phyloP scores from a whole-genome alignment of 2,888 invertebrate genomes.

The Sesia apiformis region DNA sequence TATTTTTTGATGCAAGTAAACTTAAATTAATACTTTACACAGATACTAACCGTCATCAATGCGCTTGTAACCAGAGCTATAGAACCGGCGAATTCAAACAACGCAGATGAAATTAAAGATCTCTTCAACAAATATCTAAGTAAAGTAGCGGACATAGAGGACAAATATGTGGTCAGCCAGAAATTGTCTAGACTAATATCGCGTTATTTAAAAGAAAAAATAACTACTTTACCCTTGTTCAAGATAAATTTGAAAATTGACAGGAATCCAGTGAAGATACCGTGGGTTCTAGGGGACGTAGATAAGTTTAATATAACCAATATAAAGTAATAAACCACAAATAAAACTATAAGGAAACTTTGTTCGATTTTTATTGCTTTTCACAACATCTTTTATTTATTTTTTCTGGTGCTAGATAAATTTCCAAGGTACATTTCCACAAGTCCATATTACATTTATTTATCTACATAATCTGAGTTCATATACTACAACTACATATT shows the following conservation, averaged over 20 bases:
- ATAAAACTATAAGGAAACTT: too few species aligned
- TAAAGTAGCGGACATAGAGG: slow-evolving; percentile 38
- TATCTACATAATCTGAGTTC: too few species aligned
- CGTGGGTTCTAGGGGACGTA: slow-evolving; percentile 32
- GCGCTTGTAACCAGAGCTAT: slow-evolving; percentile 17
- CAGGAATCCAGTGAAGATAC: slow-evolving; percentile 49
- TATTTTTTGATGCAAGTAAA: too few species aligned
- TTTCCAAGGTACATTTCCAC: too few species aligned
- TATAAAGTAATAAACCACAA: too few species aligned
- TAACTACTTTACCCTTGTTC: slow-evolving; percentile 48
- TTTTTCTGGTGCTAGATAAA: too few species aligned
- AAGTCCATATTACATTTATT: too few species aligned
- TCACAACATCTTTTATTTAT: too few species aligned
- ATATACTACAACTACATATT: too few species aligned
- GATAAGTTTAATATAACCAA: too few species aligned
- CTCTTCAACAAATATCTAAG: slow-evolving; percentile 34
- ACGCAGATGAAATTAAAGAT: slow-evolving; percentile 24
- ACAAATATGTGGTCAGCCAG: slow-evolving; percentile 43
- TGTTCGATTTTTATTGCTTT: too few species aligned
- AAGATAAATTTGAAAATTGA: slow-evolving; percentile 49
- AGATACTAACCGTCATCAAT: slow-evolving; percentile 15
- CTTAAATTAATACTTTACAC: slow-evolving; percentile 2
- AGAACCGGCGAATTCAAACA: slow-evolving; percentile 13
- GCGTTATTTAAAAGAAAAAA: slow-evolving; percentile 37
- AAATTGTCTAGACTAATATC: slow-evolving; percentile 39